Evolutionary conservation across 2,113 vertebrate species (phyloP).

Genomic region (Cyprinus carpio): DNA sequence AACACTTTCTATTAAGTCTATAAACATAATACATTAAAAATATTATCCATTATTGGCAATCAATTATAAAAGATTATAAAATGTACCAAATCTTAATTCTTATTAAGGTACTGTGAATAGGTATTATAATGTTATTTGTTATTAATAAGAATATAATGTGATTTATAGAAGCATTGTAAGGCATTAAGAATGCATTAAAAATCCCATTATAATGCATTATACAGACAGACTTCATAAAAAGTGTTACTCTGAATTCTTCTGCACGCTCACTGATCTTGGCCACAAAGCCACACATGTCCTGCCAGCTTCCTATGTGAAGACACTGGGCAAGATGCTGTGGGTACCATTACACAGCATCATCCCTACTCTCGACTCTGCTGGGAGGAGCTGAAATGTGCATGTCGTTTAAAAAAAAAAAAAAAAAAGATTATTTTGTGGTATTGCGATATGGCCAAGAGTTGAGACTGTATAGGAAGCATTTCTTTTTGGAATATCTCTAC

Average conservation of each 20-base stretch:
- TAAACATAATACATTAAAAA: too few species aligned
- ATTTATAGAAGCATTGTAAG: neutral
- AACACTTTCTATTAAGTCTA: neutral
- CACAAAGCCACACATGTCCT: conserved; percentile 47
- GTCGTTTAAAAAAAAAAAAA: neutral
- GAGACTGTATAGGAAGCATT: neutral
- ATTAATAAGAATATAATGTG: neutral
- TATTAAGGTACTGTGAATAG: neutral
- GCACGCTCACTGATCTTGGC: neutral
- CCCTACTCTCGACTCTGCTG: neutral
- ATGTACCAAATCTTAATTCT: neutral
- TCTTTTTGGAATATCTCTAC: conserved; percentile 5
- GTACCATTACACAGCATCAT: conserved; percentile 36
- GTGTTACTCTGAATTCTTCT: neutral
- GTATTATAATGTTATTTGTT: neutral
- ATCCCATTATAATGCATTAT: neutral
- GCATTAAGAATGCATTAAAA: neutral
- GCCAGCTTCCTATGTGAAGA: conserved; percentile 27
- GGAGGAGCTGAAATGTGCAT: conserved; percentile 13
- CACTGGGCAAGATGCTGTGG: conserved; percentile 17
- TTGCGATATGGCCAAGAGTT: neutral
- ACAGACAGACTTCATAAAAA: neutral
- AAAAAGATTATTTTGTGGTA: neutral
- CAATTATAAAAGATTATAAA: neutral
- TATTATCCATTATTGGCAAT: too few species aligned